phyloP scores from a whole-genome alignment of 2,113 vertebrate genomes.

The Actinemys pallida region DNA sequence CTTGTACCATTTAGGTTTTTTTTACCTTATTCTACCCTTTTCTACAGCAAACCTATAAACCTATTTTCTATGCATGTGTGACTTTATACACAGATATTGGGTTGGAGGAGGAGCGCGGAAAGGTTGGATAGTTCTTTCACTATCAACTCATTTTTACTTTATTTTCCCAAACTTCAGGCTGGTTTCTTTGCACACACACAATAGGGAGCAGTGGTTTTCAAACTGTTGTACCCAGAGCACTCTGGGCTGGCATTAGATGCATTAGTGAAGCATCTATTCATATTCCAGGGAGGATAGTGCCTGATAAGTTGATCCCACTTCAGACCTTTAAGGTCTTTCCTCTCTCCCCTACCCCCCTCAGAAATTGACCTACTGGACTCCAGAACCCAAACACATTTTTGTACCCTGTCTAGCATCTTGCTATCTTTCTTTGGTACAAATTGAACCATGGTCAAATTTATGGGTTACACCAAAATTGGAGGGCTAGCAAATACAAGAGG shows the following conservation, averaged over 20 bases:
- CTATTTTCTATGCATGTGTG: background rate
- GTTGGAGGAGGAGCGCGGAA: background rate
- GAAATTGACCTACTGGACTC: background rate
- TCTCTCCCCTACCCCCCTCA: too few relatives aligned
- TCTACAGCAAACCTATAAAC: constrained; percentile 20
- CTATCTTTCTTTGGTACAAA: background rate
- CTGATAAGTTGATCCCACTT: background rate
- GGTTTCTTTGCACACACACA: background rate
- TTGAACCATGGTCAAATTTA: background rate
- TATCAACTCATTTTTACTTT: background rate
- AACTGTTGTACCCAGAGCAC: background rate
- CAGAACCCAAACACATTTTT: background rate
- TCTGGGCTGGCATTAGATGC: background rate
- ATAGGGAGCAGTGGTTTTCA: background rate
- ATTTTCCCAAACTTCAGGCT: too few relatives aligned
- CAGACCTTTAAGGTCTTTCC: background rate
- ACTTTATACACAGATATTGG: background rate
- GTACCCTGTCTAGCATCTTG: background rate
- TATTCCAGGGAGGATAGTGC: background rate
- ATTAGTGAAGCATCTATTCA: background rate
- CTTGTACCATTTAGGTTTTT: background rate
- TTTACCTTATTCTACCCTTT: background rate
- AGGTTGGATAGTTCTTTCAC: background rate
- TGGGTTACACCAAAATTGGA: accelerated
- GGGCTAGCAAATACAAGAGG: accelerated